Evolutionary conservation across 1,140 invertebrate genomes (phyloP), one percentile per base, ranked within the genome.

Genomic region (Tetramorium simillimum): DNA sequence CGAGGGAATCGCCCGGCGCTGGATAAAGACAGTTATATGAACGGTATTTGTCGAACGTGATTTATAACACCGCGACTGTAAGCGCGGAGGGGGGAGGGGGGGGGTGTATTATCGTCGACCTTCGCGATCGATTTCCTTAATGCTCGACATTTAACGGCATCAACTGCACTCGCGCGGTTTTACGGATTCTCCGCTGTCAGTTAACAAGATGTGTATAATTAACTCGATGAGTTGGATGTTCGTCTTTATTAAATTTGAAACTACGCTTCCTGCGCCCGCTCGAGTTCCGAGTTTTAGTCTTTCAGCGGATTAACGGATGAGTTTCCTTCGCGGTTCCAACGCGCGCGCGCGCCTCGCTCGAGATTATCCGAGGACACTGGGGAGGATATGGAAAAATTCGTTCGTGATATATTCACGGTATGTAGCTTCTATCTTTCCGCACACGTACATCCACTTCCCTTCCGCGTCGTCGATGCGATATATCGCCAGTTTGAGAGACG

Each of bases 401-500:
- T 21, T 43, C 28, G 43, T 43, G 76, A 90, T 88, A 86, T 86
- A 90, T 90, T 69, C 33, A 24, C 60, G 49, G 24, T 85, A 33
- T 33, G 76, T 81, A 82, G 28, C 88, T 88, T 88, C 88, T 92
- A 92, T 89, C 86, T 91, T 92, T 92, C 86, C 85, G 76, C 85
- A 82, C 86, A 87, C 73, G 87, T 91, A 92, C 89, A 77, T 87
- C 90, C 72, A 90, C 88, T 91, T 91, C 82, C 81, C 85, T 87
- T 90, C 87, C 63, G 40, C 81, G 90, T 91, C 86, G 89, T 63
- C 87, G 73, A 56, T 69, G 33, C 87, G 90, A 87, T 91, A 91
- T 88, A 91, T 91, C 76, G 89, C 77, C 84, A 88, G 84, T 89
- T 89, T 78, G 88, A 88, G 86, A 88, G 88, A 86, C 88, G 88